phyloP scores from a whole-genome alignment of 2,888 invertebrate species.

The Anorthoa munda region DNA sequence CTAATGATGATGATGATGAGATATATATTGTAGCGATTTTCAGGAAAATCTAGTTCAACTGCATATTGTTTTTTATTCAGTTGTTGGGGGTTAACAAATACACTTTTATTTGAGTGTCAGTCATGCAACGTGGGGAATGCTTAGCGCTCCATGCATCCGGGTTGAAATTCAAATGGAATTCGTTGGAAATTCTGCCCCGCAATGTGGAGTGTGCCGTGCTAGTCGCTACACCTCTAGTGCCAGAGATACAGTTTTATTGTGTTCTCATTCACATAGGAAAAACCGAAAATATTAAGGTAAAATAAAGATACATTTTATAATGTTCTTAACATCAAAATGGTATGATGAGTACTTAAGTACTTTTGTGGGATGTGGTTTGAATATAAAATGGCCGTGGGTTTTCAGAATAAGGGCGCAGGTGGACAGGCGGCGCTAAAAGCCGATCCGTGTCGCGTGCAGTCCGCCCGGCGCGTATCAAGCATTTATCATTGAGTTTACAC shows the following conservation, averaged over 20 bases:
- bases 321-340: conserved; percentile 52
- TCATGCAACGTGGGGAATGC: conserved; percentile 54
- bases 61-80: conserved; percentile 24
- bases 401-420: conserved; percentile 72
- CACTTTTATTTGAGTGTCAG: conserved; percentile 59
- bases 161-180: conserved; percentile 63
- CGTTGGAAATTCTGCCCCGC: conserved; percentile 52
- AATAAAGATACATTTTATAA: background rate
- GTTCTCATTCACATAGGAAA: background rate
- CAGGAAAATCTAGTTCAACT: conserved; percentile 12
- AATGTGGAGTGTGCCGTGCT: conserved; percentile 44
- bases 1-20: too few relatives aligned
- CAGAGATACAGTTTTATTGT: conserved; percentile 33
- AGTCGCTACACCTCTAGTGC: conserved; percentile 15
- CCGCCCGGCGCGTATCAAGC: conserved; percentile 69
- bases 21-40: background rate
- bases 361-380: conserved; percentile 54
- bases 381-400: conserved; percentile 60
- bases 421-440: conserved; percentile 78
- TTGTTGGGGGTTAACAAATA: conserved; percentile 49
- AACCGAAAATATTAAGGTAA: background rate
- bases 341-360: conserved; percentile 55
- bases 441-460: conserved; percentile 71
- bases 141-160: conserved; percentile 38
- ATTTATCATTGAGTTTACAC: conserved; percentile 79